A percentile compares a stretch with the other conserved stretches of the same genome.
These are phyloP conservation scores for Maniola jurtina DNA, from an alignment of 1,140 invertebrate species.

Conservation along the genomic window DNA sequence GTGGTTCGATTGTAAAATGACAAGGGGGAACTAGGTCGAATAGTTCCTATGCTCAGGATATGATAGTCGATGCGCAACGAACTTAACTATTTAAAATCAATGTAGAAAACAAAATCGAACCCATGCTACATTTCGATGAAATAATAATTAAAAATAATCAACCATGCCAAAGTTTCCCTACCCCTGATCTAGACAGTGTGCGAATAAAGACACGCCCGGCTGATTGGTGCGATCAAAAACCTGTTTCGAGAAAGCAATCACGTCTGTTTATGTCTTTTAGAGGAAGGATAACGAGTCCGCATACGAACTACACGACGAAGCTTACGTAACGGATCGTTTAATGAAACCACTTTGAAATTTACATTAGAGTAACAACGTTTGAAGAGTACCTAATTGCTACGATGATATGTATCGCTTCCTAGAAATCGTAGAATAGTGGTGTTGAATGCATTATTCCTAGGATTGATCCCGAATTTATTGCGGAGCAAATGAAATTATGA, in stretches of 20 bases:
- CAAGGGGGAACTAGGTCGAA: no score
- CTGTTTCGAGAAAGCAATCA: constrained; percentile 46
- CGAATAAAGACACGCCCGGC: constrained; percentile 37
- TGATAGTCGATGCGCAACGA: no score
- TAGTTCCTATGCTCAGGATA: no score
- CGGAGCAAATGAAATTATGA: background rate
- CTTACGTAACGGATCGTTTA: constrained; percentile 17
- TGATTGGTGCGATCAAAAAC: constrained; percentile 50
- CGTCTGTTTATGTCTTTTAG: constrained; percentile 42
- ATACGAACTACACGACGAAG: constrained; percentile 10
- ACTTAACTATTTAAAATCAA: no score
- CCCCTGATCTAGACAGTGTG: constrained; percentile 25
- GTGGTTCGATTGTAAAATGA: no score
- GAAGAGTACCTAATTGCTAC: constrained; percentile 7
- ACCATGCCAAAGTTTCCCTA: background rate
- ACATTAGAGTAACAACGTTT: constrained; percentile 10
- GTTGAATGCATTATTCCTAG: background rate
- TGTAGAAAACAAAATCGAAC: no score
- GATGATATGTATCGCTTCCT: background rate
- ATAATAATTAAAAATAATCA: background rate
- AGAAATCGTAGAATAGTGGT: constrained; percentile 1
- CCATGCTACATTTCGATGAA: background rate
- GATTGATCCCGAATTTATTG: background rate
- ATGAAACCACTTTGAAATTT: constrained; percentile 14
- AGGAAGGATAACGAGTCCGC: constrained; percentile 30